Base-by-base conservation (phyloP, 2,797 vertebrate genomes). In the Acanthurus lineatus region DNA sequence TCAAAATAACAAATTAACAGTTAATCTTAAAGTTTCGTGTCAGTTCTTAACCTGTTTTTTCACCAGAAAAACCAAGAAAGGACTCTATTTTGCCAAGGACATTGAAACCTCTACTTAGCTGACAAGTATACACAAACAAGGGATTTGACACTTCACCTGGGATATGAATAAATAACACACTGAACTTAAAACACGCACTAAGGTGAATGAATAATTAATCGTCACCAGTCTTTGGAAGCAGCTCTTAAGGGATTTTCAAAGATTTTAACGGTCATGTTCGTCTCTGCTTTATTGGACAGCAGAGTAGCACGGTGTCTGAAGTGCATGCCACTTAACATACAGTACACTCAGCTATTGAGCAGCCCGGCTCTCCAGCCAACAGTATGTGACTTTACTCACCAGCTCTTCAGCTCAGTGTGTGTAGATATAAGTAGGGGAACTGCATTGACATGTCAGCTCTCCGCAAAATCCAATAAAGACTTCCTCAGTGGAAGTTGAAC, bases 131-230 rank as follows among this genome's bases (percentile, higher is more conserved):
- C 58, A 81, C 74, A 86, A 87, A 82, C 69, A 85, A 84, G 62
- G 51, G 76, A 85, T 82, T 66, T 71, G 71, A 86, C 77, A 79
- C 74, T 83, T 72, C 73, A 61, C 63, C 51, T 77, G 68, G 25
- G 38, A 69, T 76, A 82, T 83, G 60, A 89, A 84, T 86, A 82
- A 86, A 75, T 85, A 79, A 85, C 60, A 76, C 59, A 3, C 12
- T 59, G 48, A 76, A 72, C 61, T 77, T 71, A 86, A 83, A 82
- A 73, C 64, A 88, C 1, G 28, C 66, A 63, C 83, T 35, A 22
- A 82, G 73, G 28, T 3, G 47, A 38, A 81, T 88, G n/a, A 85
- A 88, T 88, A 70, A 79, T 90, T 77, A 69, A 88, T 83, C 56
- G 51, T 69, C 51, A 40, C 32, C 22, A 25, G 45, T 62, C 77